These are phyloP conservation scores for Aphelenchoides besseyi DNA, from an alignment of 1,140 invertebrate genomes.

Conservation along the genomic window DNA sequence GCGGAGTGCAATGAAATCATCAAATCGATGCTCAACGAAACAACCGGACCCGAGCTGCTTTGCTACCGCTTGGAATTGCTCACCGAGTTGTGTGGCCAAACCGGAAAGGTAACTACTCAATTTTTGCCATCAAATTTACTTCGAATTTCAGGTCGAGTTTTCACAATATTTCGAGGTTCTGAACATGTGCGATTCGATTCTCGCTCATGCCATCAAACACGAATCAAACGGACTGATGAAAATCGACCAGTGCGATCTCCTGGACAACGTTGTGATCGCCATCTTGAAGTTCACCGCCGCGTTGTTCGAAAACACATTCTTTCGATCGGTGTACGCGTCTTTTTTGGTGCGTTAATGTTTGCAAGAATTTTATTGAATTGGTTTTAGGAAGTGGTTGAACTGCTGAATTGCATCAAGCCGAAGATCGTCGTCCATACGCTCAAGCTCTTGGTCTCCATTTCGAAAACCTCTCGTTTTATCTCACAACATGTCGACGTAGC, in stretches of 20 bases:
- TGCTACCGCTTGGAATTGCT: constrained; percentile 28
- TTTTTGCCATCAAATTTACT: constrained; percentile 7
- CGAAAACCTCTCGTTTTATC: constrained; percentile 48
- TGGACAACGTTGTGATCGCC: constrained; percentile 30
- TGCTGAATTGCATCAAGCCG: constrained; percentile 40
- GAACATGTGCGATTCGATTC: constrained; percentile 40
- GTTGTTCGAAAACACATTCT: constrained; percentile 45
- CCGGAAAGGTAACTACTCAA: constrained; percentile 35
- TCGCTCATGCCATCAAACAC: constrained; percentile 27
- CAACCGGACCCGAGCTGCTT: constrained; percentile 21
- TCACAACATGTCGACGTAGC: constrained; percentile 30
- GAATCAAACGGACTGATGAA: constrained; percentile 9
- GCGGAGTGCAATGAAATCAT: constrained; percentile 40
- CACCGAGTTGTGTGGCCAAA: constrained; percentile 43
- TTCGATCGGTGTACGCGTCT: constrained; percentile 40
- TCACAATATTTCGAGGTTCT: constrained; percentile 41
- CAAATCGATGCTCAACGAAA: constrained; percentile 20
- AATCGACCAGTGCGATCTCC: constrained; percentile 30
- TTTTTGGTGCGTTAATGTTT: constrained; percentile 32
- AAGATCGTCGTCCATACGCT: constrained; percentile 34
- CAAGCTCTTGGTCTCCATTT: constrained; percentile 39
- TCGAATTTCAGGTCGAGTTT: constrained; percentile 36
- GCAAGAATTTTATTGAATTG: constrained; percentile 25
- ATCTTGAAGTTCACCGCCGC: constrained; percentile 39
- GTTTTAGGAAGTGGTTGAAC: constrained; percentile 37